Evolutionary conservation across 2,797 vertebrate species (phyloP), one percentile per base, ranked within the genome.

Genomic region (Sebastes diploproa): DNA sequence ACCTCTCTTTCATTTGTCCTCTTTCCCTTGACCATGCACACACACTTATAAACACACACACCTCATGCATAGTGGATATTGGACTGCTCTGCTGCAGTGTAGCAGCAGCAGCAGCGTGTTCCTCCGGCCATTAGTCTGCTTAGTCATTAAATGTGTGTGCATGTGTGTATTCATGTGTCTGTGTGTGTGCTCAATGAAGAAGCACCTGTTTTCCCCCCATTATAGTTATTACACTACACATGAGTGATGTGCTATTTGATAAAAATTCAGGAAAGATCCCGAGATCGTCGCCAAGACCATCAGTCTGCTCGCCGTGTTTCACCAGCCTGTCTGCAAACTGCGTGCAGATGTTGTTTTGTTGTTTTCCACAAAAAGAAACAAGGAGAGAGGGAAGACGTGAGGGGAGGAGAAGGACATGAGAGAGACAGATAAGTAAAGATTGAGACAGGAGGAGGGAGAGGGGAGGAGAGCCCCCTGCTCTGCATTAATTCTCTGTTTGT

Each of bases 401-500:
- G 62, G 50, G 59, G 74, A 82, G 78, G 80, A 88, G 77, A 90
- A 87, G 88, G 86, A 90, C 83, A 92, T 74, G 80, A 81, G 86
- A 83, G 81, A 89, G 80, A 89, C 67, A 76, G 88, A 92, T 89
- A 84, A 90, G 89, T 86, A 79, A 89, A 88, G 86, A 87, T 59
- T 84, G 80, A 88, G 89, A 88, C 78, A 81, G 90, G 83, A 81
- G 69, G 70, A 82, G 77, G 78, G 73, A 88, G 78, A 30, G n/a
- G 69, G 82, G 79, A 86, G 81, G 76, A 88, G 86, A 89, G 90
- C 72, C 86, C 89, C 89, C 89, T 88, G 89, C 87, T 93, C 91
- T 87, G 89, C 89, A 91, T 94, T 95, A 95, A 94, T 94, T 92
- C 92, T 91, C 88, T 90, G 89, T 86, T 94, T 94, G 91, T 85